Conservation (phyloP, 1,140 invertebrate species). For the Tribolium madens region DNA sequence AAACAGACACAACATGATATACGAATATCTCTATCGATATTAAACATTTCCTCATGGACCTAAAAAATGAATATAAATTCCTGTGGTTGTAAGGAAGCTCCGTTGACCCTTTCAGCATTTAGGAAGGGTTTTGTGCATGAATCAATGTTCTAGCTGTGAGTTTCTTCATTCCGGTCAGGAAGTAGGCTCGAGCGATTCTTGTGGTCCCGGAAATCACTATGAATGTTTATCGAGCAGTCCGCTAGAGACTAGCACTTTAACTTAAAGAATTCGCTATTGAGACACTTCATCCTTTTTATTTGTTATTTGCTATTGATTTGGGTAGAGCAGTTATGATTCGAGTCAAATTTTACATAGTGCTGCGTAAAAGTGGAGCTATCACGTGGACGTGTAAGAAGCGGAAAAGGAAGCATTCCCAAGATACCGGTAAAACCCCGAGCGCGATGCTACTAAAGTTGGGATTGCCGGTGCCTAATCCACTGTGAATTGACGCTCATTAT, state of each 20-base stretch:
- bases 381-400: neutral
- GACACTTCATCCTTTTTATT: neutral
- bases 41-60: neutral
- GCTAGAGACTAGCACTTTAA: too few species aligned
- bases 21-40: too few species aligned
- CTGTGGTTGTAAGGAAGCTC: neutral
- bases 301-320: constrained; percentile 1
- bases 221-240: constrained; percentile 36
- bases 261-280: constrained; percentile 2
- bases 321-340: neutral
- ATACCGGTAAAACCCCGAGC: neutral
- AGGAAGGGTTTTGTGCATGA: constrained; percentile 3
- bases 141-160: constrained; percentile 13
- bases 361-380: neutral
- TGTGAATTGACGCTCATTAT: constrained; percentile 48
- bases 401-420: constrained; percentile 32
- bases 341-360: constrained; percentile 6
- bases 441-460: constrained; percentile 33
- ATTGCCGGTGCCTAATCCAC: constrained; percentile 40
- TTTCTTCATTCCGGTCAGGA: constrained; percentile 42
- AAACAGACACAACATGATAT: too few species aligned
- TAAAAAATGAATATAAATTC: neutral
- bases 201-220: constrained; percentile 37
- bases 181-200: constrained; percentile 33
- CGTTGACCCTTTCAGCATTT: neutral